Conservation (phyloP, 1,140 invertebrate genomes). For the Calephelis virginiensis region DNA sequence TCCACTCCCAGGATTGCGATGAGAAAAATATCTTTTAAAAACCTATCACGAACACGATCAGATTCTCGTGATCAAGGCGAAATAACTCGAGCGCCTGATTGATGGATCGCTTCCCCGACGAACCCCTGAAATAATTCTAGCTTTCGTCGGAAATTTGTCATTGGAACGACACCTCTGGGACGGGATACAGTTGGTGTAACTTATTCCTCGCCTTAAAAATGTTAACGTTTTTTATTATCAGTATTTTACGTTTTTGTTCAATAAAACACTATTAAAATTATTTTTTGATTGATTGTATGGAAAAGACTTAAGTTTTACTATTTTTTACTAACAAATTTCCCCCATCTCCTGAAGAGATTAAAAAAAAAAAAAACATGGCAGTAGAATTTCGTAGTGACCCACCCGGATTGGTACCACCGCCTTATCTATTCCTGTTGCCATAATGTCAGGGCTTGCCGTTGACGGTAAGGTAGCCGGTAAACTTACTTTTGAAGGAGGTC, state of each 20-base stretch:
- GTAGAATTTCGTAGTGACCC: too few species aligned
- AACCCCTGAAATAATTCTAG: slow-evolving; percentile 40
- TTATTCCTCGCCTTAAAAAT: not conserved
- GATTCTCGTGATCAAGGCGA: slow-evolving; percentile 23
- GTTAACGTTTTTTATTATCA: slow-evolving; percentile 2
- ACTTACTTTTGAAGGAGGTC: too few species aligned
- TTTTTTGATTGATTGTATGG: too few species aligned
- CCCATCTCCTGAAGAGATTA: too few species aligned
- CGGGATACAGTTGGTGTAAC: not conserved
- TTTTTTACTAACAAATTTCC: too few species aligned
- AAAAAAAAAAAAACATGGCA: too few species aligned
- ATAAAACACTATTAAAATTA: too few species aligned
- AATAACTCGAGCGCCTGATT: slow-evolving; percentile 32
- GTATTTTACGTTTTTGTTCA: not conserved
- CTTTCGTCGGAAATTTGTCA: slow-evolving; percentile 48
- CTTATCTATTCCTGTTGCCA: too few species aligned
- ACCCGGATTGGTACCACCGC: too few species aligned
- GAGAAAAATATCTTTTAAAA: slow-evolving; percentile 19
- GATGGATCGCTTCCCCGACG: slow-evolving; percentile 39
- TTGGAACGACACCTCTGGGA: slow-evolving; percentile 41
- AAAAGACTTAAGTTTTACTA: too few species aligned
- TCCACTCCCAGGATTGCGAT: not conserved
- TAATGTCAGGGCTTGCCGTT: too few species aligned
- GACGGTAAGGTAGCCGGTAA: too few species aligned
- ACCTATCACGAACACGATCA: slow-evolving; percentile 19